A percentile compares a stretch with the other conserved stretches of the same genome.
phyloP scores from a whole-genome alignment of 2,888 invertebrate species.

The Drosophila demipolita region DNA sequence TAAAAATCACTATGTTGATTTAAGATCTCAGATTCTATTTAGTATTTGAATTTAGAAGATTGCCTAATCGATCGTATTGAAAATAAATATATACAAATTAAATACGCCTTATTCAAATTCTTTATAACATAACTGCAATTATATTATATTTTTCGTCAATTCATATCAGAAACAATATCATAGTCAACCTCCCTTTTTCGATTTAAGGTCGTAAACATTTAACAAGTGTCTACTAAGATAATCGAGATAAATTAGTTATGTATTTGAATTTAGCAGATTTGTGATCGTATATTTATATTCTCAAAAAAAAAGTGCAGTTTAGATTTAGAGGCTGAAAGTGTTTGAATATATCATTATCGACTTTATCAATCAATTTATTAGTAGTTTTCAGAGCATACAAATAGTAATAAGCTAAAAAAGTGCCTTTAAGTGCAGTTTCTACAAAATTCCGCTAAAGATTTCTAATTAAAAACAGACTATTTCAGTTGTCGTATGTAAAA shows the following conservation, averaged over 20 bases:
- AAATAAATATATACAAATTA: not conserved
- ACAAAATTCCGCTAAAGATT: not conserved
- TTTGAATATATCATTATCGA: not conserved
- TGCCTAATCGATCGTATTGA: too few species aligned
- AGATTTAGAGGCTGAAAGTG: not conserved
- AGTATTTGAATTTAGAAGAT: not conserved
- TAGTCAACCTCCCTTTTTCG: too few species aligned
- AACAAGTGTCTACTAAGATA: not conserved
- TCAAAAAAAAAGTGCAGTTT: not conserved
- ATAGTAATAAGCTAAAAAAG: not conserved
- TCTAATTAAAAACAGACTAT: too few species aligned
- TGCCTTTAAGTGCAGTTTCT: not conserved
- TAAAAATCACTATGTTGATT: too few species aligned
- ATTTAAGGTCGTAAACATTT: not conserved
- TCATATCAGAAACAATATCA: not conserved
- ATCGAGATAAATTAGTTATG: not conserved
- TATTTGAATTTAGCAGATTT: not conserved
- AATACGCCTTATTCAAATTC: not conserved
- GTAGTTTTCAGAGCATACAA: not conserved
- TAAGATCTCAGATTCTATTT: too few species aligned
- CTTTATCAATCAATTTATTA: not conserved
- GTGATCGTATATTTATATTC: not conserved
- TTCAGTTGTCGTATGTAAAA: too few species aligned
- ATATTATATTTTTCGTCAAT: too few species aligned
- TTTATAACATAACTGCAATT: not conserved